phyloP scores from a whole-genome alignment of 2,113 vertebrate genomes.

The Neogale vison region DNA sequence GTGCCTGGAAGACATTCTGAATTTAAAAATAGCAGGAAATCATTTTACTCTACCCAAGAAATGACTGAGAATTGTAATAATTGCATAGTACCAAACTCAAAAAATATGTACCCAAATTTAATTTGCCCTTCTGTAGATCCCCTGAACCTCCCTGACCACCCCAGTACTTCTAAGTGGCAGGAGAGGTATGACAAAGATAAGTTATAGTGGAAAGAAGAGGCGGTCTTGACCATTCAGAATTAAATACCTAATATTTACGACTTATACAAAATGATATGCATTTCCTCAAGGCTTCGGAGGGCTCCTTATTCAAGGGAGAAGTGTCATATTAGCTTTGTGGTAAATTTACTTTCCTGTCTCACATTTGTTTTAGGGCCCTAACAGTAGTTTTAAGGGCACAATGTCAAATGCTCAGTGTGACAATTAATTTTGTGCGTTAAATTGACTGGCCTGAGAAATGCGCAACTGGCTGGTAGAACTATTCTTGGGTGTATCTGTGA shows the following conservation, averaged over 20 bases:
- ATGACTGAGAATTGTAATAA: not conserved
- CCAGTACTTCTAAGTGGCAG: not conserved
- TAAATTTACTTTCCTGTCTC: not conserved
- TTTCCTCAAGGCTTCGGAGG: not conserved
- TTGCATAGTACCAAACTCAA: not conserved
- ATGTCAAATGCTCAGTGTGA: not conserved
- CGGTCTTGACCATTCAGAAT: not conserved
- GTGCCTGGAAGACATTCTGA: not conserved
- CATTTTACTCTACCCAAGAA: not conserved
- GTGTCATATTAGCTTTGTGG: not conserved
- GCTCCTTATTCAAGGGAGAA: too few species aligned
- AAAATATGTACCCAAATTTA: not conserved
- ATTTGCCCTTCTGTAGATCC: not conserved
- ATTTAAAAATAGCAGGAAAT: not conserved
- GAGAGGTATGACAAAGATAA: not conserved
- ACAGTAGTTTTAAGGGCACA: not conserved
- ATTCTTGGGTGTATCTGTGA: not conserved
- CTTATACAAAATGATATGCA: not conserved
- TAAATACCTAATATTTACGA: not conserved
- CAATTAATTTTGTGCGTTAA: not conserved
- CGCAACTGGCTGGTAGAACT: not conserved
- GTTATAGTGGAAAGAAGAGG: not conserved
- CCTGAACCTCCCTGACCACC: not conserved
- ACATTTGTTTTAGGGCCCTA: not conserved
- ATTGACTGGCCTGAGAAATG: not conserved